phyloP scores from a whole-genome alignment of 37 sponge, comb jelly and placozoan genomes.

The Oopsacas minuta region DNA sequence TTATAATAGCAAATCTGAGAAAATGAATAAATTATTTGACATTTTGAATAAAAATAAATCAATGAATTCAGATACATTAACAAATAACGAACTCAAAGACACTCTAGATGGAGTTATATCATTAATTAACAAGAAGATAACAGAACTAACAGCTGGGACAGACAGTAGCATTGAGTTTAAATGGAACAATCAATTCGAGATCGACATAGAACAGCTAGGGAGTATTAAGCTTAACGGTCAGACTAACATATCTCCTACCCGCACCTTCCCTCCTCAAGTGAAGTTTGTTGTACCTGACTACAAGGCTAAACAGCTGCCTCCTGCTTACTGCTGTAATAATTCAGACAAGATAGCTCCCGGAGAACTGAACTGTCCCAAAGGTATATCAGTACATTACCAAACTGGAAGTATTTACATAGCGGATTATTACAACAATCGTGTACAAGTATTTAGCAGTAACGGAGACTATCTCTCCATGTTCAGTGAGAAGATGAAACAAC shows the following conservation, averaged over 20 bases:
- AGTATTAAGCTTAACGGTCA: conserved; percentile 17
- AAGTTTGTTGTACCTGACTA: conserved; percentile 2
- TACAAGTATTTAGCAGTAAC: too few species aligned
- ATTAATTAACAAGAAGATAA: not conserved
- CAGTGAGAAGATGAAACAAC: too few species aligned
- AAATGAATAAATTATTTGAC: not conserved
- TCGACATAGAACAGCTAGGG: conserved; percentile 10
- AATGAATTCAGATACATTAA: not conserved
- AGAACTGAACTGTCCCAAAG: too few species aligned
- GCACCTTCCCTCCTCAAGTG: conserved; percentile 15
- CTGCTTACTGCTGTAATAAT: not conserved
- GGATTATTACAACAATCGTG: too few species aligned
- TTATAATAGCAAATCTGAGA: not conserved
- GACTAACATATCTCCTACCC: not conserved
- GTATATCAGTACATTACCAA: too few species aligned
- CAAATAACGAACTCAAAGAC: not conserved
- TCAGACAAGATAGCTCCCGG: not conserved
- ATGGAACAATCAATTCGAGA: not conserved
- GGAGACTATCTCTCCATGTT: too few species aligned
- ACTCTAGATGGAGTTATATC: not conserved
- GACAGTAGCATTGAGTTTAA: not conserved
- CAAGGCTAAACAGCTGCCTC: not conserved
- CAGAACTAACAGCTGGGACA: not conserved
- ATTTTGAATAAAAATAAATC: not conserved
- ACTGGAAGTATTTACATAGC: too few species aligned